Percentiles rank a stretch among this genome's conserved stretches.
Conservation (phyloP, 2,888 invertebrate species). For the Allacma fusca region DNA sequence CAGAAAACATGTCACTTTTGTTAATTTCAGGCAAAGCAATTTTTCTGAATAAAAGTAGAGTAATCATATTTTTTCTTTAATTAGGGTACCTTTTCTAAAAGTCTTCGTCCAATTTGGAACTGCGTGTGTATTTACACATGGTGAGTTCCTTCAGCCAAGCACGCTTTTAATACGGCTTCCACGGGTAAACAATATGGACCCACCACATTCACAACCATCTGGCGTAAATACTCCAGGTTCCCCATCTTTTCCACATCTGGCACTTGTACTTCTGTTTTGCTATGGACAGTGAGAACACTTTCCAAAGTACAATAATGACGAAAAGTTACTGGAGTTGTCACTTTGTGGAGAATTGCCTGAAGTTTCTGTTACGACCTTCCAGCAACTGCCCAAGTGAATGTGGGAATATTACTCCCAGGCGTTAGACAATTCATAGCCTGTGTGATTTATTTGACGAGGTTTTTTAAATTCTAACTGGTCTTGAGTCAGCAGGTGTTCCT, state of each 20-base stretch:
- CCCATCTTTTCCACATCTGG: constrained; percentile 60
- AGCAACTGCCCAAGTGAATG: constrained; percentile 86
- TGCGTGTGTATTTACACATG: constrained; percentile 95
- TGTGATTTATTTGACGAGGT: no score
- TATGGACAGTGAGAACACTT: no score
- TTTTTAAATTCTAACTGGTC: no score
- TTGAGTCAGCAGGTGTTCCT: no score
- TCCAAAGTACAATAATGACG: no score
- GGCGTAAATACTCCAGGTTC: constrained; percentile 75
- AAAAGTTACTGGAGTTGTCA: no score
- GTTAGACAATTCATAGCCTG: constrained; percentile 67
- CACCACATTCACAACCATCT: constrained; percentile 85
- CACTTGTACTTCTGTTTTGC: not conserved
- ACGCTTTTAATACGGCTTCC: constrained; percentile 87
- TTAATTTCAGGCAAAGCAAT: no score
- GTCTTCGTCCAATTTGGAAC: constrained; percentile 68
- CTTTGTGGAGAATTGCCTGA: constrained; percentile 67
- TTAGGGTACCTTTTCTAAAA: no score
- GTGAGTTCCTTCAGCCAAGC: constrained; percentile 79
- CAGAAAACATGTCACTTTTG: no score
- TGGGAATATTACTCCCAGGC: constrained; percentile 62
- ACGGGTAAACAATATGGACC: constrained; percentile 90
- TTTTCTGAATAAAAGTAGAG: no score
- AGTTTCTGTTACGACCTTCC: constrained; percentile 76
- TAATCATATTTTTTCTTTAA: no score